Percentiles rank a stretch among this genome's conserved stretches.
Conservation (phyloP, 2,888 invertebrate species). For the Yponomeuta cagnagella region DNA sequence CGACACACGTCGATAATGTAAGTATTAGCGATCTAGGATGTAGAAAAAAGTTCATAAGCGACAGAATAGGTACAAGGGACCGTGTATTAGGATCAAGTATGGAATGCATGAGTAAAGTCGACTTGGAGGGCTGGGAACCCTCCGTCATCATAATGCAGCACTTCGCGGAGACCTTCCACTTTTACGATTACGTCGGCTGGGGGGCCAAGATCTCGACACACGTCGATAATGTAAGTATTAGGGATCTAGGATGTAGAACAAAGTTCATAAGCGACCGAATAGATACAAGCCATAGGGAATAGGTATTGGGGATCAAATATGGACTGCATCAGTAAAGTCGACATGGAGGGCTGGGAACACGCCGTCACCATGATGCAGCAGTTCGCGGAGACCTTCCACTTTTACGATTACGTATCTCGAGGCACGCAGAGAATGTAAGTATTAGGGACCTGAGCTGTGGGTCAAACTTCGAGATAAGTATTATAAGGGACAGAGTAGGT, state of each 20-base stretch:
- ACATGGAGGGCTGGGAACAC: no score
- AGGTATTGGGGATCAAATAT: no score
- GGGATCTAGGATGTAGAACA: not conserved
- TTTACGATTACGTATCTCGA: no score
- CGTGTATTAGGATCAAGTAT: constrained; percentile 18
- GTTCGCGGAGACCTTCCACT: no score
- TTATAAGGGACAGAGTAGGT: no score
- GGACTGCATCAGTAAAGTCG: no score
- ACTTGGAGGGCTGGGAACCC: constrained; percentile 47
- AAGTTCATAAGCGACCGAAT: not conserved
- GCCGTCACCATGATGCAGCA: no score
- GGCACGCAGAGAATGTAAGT: no score
- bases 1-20: constrained; percentile 55
- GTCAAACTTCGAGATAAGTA: no score
- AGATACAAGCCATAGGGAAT: no score
- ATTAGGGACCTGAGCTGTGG: no score
- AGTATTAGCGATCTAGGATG: constrained; percentile 28
- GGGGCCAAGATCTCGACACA: constrained; percentile 57
- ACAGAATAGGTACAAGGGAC: not conserved
- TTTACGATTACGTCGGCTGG: constrained; percentile 41
- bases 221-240: constrained; percentile 27
- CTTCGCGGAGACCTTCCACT: constrained; percentile 47
- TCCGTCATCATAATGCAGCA: constrained; percentile 50
- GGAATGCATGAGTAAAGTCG: constrained; percentile 38
- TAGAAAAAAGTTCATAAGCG: no score